Base-by-base conservation (phyloP, 2,888 invertebrate species). In the Ormyrus pomaceus region DNA sequence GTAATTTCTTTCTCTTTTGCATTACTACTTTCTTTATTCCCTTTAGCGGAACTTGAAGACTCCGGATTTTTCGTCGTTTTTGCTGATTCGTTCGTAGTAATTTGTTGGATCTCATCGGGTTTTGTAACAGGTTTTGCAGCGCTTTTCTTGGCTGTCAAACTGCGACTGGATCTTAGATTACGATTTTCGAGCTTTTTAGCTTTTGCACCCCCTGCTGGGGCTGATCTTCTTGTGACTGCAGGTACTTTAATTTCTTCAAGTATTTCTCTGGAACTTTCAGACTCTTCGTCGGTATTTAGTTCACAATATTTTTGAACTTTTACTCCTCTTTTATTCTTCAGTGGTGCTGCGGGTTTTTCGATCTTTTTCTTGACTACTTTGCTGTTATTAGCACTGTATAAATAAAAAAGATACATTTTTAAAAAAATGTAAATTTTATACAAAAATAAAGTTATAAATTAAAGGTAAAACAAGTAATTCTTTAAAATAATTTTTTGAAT, bases 271-370 rank as follows among this genome's bases (percentile, higher is more conserved):
- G 88, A 89, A n/a, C 83, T 83, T 8, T 82, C 55, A 70, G 85
- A 87, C 34, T 86, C 87, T 0, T 88, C 88, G 56, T 90, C 89
- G 65, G 87, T 88, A 55, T 91, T 89, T 19, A 87, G 81, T 77
- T 90, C 90, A 56, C 87, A 87, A 79, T 87, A 89, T 76, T 85
- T 89, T 73, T 87, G 87, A 13, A 88, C 83, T 77, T 85, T 86
- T 46, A 87, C 70, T 46, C 86, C 78, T 71, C 88, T 83, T 81
- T 89, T 89, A 55, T 83, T 86, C 72, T 87, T 88, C 45, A 79
- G 10, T 5, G 70, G 61, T 4, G 69, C 13, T 9, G 59, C 6
- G 46, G 62, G 56, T 10, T 62, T 72, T 6, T 53, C 53, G 2
- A 75, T 13, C 34, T 82, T 82, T 50, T 59, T 76, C 50, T 79